These are phyloP conservation scores for Cyphomyrus plagiostoma DNA, from an alignment of 2,113 vertebrate genomes.

Conservation along the genomic window DNA sequence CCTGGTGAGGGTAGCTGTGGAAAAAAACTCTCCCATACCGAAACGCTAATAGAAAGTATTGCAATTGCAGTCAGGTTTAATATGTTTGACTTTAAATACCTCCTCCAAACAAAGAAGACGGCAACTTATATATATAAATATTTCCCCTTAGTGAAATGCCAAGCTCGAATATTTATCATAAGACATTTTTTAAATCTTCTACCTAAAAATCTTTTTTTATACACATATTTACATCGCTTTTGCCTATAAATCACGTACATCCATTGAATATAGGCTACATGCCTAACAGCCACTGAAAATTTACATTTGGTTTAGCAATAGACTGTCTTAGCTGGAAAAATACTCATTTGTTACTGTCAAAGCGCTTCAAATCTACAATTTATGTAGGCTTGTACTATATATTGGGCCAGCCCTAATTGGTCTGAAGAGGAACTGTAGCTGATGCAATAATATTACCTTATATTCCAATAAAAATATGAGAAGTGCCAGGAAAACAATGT, in stretches of 20 bases:
- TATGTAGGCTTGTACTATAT: background rate
- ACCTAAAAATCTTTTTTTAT: background rate
- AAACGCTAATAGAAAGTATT: background rate
- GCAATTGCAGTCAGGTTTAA: background rate
- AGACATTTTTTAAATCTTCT: background rate
- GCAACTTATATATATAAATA: background rate
- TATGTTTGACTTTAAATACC: background rate
- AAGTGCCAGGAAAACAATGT: background rate
- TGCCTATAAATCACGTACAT: background rate
- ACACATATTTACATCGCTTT: background rate
- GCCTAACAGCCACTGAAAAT: background rate
- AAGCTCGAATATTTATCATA: background rate
- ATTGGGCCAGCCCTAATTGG: background rate
- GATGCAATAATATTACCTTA: background rate
- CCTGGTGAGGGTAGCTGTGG: background rate
- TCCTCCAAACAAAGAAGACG: too few relatives aligned
- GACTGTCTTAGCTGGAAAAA: background rate
- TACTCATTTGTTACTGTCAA: background rate
- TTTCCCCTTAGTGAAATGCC: too few relatives aligned
- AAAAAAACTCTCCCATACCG: background rate
- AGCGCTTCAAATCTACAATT: background rate
- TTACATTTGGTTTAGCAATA: background rate
- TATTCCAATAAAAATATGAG: background rate
- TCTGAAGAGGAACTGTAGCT: background rate
- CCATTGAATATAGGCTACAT: background rate